Evolutionary conservation across 1,140 invertebrate genomes (phyloP).

Genomic region (Drosophila insularis): DNA sequence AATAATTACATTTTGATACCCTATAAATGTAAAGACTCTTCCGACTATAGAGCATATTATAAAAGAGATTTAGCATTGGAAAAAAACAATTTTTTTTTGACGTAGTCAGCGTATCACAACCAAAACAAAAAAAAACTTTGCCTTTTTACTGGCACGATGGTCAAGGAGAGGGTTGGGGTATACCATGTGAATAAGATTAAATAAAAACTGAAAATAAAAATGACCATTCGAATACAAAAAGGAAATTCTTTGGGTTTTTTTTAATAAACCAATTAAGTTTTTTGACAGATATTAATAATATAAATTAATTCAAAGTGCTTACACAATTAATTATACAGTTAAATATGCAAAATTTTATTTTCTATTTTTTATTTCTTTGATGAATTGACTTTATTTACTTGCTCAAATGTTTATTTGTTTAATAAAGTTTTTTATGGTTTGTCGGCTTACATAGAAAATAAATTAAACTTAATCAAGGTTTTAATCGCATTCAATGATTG

Average conservation of each 20-base stretch:
- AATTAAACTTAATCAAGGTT: conserved; percentile 72
- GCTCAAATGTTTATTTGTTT: conserved; percentile 41
- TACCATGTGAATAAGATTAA: conserved; percentile 14
- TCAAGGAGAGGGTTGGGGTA: neutral
- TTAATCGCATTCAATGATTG: conserved; percentile 66
- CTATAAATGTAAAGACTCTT: too few species aligned
- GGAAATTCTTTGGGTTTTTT: conserved; percentile 11
- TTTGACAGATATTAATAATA: neutral
- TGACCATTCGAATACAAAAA: conserved; percentile 2
- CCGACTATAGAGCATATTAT: neutral
- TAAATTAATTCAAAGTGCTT: conserved; percentile 37
- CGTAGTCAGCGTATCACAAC: conserved; percentile 26
- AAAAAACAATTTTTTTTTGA: conserved; percentile 23
- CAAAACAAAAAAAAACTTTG: conserved; percentile 46
- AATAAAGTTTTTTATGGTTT: conserved; percentile 42
- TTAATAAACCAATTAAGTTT: conserved; percentile 1
- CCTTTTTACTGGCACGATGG: neutral
- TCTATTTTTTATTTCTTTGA: conserved; percentile 12
- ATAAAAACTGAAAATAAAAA: conserved; percentile 26
- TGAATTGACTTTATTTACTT: conserved; percentile 44
- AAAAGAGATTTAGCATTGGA: conserved; percentile 13
- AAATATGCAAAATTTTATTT: conserved; percentile 31
- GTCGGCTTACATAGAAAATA: conserved; percentile 54
- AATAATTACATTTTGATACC: too few species aligned
- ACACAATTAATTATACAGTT: conserved; percentile 49